phyloP scores from a whole-genome alignment of 2,888 invertebrate species.

The Cephus pulcher region DNA sequence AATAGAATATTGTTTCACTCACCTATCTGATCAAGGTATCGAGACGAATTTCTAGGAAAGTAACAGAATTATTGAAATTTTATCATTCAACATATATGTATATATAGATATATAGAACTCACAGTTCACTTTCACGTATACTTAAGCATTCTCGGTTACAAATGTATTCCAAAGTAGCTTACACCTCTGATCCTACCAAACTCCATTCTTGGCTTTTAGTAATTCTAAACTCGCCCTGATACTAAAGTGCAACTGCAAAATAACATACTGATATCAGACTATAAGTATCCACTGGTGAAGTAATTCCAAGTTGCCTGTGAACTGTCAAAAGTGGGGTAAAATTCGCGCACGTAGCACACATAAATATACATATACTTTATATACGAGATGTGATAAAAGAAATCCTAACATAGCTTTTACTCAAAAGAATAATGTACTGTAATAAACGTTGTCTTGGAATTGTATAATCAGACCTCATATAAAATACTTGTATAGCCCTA shows the following conservation, averaged over 20 bases:
- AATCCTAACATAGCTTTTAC: neutral
- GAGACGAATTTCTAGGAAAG: too few species aligned
- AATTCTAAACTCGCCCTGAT: neutral
- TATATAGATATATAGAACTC: too few species aligned
- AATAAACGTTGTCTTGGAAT: neutral
- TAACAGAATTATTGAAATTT: too few species aligned
- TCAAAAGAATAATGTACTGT: neutral
- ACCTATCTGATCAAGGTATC: too few species aligned
- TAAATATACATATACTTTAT: too few species aligned
- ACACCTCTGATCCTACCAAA: too few species aligned
- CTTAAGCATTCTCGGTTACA: too few species aligned
- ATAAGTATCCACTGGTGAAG: neutral
- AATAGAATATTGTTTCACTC: too few species aligned
- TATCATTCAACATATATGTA: too few species aligned
- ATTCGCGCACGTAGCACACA: too few species aligned
- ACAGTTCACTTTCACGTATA: too few species aligned
- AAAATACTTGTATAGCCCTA: neutral
- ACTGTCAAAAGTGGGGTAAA: neutral
- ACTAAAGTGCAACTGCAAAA: neutral
- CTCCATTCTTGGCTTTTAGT: neutral
- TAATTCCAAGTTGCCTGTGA: neutral
- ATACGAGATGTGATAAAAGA: neutral
- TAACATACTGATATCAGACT: neutral
- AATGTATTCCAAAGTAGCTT: too few species aligned
- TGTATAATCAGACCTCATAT: neutral